These are phyloP conservation scores for Papilio elwesi DNA, from an alignment of 2,888 invertebrate genomes.

Conservation along the genomic window DNA sequence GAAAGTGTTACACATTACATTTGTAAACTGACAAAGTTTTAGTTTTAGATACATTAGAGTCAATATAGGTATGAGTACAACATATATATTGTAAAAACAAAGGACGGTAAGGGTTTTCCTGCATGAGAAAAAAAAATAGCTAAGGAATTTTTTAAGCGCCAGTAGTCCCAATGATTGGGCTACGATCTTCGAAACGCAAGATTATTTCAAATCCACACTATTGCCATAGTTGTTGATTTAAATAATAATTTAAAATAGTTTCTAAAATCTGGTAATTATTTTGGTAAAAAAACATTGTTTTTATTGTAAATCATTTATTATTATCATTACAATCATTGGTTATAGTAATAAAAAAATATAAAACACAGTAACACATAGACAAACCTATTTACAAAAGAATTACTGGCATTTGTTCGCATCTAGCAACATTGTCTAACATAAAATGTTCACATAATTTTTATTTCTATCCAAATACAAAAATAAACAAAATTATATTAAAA, in stretches of 20 bases:
- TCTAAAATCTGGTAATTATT: neutral
- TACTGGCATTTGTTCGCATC: constrained; percentile 18
- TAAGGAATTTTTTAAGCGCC: no score
- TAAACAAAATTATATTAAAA: constrained; percentile 12
- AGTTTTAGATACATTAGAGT: no score
- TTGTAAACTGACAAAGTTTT: neutral
- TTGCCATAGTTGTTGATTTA: no score
- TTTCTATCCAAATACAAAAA: neutral
- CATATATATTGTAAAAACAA: no score
- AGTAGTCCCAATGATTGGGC: no score
- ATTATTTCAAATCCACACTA: no score
- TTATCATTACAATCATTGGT: constrained; percentile 18
- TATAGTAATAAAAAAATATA: neutral
- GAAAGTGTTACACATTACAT: neutral
- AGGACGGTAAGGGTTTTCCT: no score
- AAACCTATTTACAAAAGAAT: constrained; percentile 25
- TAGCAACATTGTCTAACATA: constrained; percentile 16
- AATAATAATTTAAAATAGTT: no score
- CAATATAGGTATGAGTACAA: no score
- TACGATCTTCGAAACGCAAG: no score
- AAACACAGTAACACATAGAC: constrained; percentile 2
- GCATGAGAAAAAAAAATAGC: no score
- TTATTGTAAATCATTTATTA: constrained; percentile 15
- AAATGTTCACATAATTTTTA: constrained; percentile 13
- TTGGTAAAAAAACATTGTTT: neutral